A percentile compares a stretch with the other conserved stretches of the same genome.
Conservation (phyloP, 2,888 invertebrate genomes). For the Elaeidobius kamerunicus region DNA sequence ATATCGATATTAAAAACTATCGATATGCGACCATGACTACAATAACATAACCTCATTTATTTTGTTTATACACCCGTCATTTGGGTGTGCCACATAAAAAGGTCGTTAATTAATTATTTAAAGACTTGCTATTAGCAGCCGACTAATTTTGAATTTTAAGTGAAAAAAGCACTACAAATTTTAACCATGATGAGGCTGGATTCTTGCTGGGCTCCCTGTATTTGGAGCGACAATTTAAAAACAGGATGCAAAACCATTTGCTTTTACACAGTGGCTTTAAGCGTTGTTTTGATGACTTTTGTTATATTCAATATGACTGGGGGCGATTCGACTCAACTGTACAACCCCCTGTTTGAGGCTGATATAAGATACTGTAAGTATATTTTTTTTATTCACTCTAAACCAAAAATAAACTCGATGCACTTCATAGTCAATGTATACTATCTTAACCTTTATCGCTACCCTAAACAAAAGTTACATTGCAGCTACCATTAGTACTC, state of each 20-base stretch:
- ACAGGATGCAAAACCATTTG: slow-evolving; percentile 76
- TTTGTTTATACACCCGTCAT: not conserved
- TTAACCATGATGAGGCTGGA: slow-evolving; percentile 63
- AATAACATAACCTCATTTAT: not conserved
- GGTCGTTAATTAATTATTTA: not conserved
- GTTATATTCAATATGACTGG: slow-evolving; percentile 76
- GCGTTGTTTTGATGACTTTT: slow-evolving; percentile 70
- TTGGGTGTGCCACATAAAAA: not conserved
- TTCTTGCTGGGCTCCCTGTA: slow-evolving; percentile 86
- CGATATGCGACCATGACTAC: not conserved
- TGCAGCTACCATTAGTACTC: too few species aligned
- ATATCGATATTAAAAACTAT: not conserved
- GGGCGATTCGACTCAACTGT: slow-evolving; percentile 86
- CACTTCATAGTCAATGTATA: too few species aligned
- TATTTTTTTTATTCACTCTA: not conserved
- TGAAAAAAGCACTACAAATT: not conserved
- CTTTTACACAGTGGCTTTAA: slow-evolving; percentile 72
- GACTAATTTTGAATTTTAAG: not conserved
- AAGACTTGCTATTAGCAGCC: not conserved
- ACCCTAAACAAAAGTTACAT: too few species aligned
- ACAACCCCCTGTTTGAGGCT: slow-evolving; percentile 86
- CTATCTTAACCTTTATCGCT: too few species aligned
- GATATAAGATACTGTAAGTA: slow-evolving; percentile 73
- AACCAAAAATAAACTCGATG: too few species aligned
- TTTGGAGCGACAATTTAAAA: slow-evolving; percentile 78